Evolutionary conservation across 2,888 invertebrate species (phyloP).

Genomic region (Aspidapion aeneum): DNA sequence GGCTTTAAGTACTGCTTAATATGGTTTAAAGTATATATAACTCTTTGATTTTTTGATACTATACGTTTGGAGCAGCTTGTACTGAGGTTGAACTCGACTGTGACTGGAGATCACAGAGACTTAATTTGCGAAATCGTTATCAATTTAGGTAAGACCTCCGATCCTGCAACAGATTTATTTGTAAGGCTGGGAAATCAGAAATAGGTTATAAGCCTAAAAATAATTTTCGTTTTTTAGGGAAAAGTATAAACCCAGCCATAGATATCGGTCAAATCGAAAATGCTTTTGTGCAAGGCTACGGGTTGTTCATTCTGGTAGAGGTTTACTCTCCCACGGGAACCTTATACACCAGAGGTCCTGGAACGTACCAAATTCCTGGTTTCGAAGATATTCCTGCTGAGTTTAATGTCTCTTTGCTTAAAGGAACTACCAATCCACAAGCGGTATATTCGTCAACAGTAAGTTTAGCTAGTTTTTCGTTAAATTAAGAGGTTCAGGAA

Average conservation of each 20-base stretch:
- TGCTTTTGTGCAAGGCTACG: slow-evolving; percentile 92
- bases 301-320: slow-evolving; percentile 88
- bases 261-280: slow-evolving; percentile 98
- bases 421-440: slow-evolving; percentile 84
- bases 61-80: slow-evolving; percentile 80
- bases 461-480: no score
- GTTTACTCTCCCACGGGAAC: slow-evolving; percentile 82
- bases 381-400: slow-evolving; percentile 88
- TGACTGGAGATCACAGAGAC: slow-evolving; percentile 88
- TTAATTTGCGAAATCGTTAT: slow-evolving; percentile 90
- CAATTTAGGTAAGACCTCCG: slow-evolving; percentile 78
- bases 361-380: slow-evolving; percentile 91
- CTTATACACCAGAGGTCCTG: slow-evolving; percentile 83
- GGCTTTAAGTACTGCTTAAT: no score
- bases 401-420: slow-evolving; percentile 89
- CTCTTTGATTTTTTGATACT: slow-evolving; percentile 58
- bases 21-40: no score
- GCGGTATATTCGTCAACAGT: slow-evolving; percentile 97
- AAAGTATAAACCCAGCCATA: slow-evolving; percentile 93
- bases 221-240: no score
- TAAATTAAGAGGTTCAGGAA: no score
- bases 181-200: no score
- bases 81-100: slow-evolving; percentile 93
- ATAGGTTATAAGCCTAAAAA: no score
- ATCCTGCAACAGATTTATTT: no score